These are phyloP conservation scores for Notechis scutatus DNA, from an alignment of 2,113 vertebrate species.

Conservation along the genomic window DNA sequence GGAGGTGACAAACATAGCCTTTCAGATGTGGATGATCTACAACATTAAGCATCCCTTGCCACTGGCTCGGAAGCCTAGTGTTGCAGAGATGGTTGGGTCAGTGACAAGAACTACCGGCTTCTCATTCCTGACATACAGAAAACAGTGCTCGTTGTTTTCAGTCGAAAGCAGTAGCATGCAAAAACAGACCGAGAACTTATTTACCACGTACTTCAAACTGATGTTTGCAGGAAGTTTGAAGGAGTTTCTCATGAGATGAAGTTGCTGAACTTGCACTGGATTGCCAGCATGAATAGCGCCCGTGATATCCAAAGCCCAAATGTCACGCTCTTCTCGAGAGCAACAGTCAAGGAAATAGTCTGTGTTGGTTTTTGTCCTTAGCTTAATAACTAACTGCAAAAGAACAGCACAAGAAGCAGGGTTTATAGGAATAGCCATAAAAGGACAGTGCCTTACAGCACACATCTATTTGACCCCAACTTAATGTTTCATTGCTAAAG, in stretches of 20 bases:
- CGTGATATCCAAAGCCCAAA: slow-evolving; percentile 86
- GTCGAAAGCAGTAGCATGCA: neutral
- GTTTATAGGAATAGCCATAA: neutral
- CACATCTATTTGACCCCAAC: neutral
- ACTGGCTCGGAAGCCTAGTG: neutral
- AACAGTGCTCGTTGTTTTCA: neutral
- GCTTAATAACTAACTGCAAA: slow-evolving; percentile 82
- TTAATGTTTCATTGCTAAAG: neutral
- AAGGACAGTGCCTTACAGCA: neutral
- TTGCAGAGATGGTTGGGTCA: neutral
- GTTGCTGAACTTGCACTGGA: slow-evolving; percentile 56
- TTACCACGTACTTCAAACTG: slow-evolving; percentile 79
- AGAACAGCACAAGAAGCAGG: slow-evolving; percentile 32
- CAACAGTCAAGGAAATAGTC: slow-evolving; percentile 90
- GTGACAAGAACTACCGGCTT: neutral
- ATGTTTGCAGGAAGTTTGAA: slow-evolving; percentile 77
- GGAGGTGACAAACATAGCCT: neutral
- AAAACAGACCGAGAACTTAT: neutral
- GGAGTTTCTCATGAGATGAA: slow-evolving; percentile 63
- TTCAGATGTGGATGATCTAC: neutral
- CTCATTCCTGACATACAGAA: neutral
- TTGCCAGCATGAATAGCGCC: slow-evolving; percentile 76
- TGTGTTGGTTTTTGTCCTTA: slow-evolving; percentile 78
- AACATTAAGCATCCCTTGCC: neutral
- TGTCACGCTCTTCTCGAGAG: slow-evolving; percentile 87